Evolutionary conservation across 2,888 invertebrate species (phyloP).

Genomic region (Heteropelma amictum): DNA sequence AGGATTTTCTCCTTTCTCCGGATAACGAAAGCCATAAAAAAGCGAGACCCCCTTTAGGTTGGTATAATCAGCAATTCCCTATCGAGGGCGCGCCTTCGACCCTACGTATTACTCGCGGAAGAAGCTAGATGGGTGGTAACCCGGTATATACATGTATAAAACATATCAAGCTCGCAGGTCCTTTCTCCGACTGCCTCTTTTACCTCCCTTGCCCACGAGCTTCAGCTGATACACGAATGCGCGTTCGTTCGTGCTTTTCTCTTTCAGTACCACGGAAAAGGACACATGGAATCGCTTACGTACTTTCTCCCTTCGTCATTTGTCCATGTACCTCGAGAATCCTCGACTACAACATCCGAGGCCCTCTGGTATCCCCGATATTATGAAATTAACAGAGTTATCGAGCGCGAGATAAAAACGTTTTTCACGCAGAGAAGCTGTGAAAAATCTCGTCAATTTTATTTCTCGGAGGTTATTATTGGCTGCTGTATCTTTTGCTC

Average conservation of each 20-base stretch:
- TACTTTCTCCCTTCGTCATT: not conserved
- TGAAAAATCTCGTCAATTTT: too few relatives aligned
- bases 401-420: too few relatives aligned
- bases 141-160: constrained; percentile 9
- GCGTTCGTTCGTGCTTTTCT: constrained; percentile 12
- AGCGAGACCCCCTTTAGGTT: constrained; percentile 30
- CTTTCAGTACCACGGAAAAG: constrained; percentile 14
- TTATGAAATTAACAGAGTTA: too few relatives aligned
- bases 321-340: too few relatives aligned
- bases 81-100: constrained; percentile 52
- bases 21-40: constrained; percentile 53
- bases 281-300: not conserved
- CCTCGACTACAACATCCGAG: too few relatives aligned
- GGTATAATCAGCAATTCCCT: constrained; percentile 61
- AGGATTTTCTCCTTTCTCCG: constrained; percentile 17
- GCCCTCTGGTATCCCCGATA: too few relatives aligned
- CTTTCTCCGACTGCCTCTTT: constrained; percentile 13
- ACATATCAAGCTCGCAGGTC: constrained; percentile 30
- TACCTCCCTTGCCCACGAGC: constrained; percentile 2
- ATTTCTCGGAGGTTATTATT: too few relatives aligned
- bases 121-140: constrained; percentile 4
- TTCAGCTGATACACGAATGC: constrained; percentile 37
- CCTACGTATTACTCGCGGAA: constrained; percentile 32
- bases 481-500: too few relatives aligned
- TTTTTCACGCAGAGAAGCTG: too few relatives aligned